These are phyloP conservation scores for Acanthochromis polyacanthus DNA, from an alignment of 2,113 vertebrate species.

Conservation along the genomic window DNA sequence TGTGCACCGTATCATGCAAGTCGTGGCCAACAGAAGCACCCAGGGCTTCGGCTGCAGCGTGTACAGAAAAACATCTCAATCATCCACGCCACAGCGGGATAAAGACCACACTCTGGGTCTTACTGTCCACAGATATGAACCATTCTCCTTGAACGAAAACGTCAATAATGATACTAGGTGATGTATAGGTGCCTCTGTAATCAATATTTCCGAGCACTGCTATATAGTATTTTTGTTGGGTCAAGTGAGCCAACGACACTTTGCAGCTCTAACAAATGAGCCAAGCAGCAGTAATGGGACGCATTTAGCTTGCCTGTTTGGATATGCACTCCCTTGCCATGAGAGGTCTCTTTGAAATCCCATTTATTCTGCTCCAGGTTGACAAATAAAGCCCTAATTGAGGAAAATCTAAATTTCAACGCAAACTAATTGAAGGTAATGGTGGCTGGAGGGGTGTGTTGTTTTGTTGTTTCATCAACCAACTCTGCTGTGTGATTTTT, in stretches of 20 bases:
- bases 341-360: conserved; percentile 64
- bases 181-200: conserved; percentile 52
- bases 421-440: conserved; percentile 64
- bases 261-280: conserved; percentile 59
- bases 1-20: conserved; percentile 46
- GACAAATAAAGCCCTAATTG: conserved; percentile 64
- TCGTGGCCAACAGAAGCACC: conserved; percentile 29
- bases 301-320: conserved; percentile 39
- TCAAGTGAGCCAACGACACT: conserved; percentile 32
- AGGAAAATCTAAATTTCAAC: conserved; percentile 67
- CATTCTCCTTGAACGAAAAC: conserved; percentile 57
- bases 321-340: conserved; percentile 40
- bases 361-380: conserved; percentile 58
- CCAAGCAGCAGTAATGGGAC: conserved; percentile 34
- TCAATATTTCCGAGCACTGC: conserved; percentile 55
- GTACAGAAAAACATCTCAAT: conserved; percentile 60
- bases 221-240: conserved; percentile 39
- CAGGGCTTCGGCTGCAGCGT: not conserved
- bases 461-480: conserved; percentile 27
- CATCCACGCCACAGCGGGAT: conserved; percentile 34
- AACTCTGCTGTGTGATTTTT: conserved; percentile 36
- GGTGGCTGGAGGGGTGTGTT: conserved; percentile 38
- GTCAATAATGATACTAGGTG: conserved; percentile 67
- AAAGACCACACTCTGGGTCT: conserved; percentile 51
- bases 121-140: conserved; percentile 50